Base-by-base conservation (phyloP, 1,140 invertebrate species). In the Drosophila kikkawai region DNA sequence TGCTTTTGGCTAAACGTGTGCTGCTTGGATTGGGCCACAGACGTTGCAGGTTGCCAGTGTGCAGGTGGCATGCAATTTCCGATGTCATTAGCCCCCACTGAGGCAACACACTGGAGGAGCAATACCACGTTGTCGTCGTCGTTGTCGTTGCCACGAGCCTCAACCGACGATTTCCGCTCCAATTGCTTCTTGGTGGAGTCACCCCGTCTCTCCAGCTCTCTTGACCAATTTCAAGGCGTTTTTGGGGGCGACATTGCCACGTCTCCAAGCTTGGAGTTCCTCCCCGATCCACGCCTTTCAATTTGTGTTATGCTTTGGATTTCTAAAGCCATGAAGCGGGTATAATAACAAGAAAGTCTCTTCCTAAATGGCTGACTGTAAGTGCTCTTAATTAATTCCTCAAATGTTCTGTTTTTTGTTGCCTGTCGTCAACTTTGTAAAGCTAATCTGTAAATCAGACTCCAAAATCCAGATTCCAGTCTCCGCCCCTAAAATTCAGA, bases 131-230 rank as follows among this genome's bases (percentile, higher is more conserved):
- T 22, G 42, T 42, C 71, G 55, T 42, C 71, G 55, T 37, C 53
- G 48, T 42, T 66, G 55, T 22, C 22, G 22, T 37, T 48, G 48
- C 50, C 42, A 29, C 42, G 19, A 22, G 37, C 45, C 19, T 55
- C 48, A 15, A 26, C 51, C 26, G 50, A 51, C 34, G 41, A 47
- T 86, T 87, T 87, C 84, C 84, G 84, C 84, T 87, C 84, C 77
- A 88, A 79, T 87, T 86, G 68, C 55, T 50, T 15, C 45, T 32
- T 45, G 53, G 13, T 5, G 53, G 13, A 11, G 53, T 36, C 36
- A 56, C 19, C 19, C 19, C 7, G 22, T 22, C 2, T n/a, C 48
- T 60, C 68, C 15, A 17, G 22, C 34, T 37, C 15, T 78, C 63
- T 75, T 66, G 19, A 36, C 36, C 47, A 70, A 79, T 55, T 50